Conservation (phyloP, 1,140 invertebrate genomes). For the Drosophila sturtevanti region DNA sequence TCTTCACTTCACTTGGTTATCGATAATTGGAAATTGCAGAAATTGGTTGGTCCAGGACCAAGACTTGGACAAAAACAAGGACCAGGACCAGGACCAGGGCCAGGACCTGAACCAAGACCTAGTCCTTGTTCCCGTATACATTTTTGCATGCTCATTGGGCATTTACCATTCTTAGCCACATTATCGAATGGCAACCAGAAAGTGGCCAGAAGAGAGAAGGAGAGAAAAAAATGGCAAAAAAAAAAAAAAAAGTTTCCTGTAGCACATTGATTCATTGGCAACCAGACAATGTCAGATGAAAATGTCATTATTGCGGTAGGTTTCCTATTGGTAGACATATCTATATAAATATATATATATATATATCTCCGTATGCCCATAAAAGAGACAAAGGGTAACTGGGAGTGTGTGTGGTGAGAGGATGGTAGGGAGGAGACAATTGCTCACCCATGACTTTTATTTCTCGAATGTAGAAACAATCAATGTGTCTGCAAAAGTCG, state of each 20-base stretch:
- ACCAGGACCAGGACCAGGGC: too few relatives aligned
- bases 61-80: too few relatives aligned
- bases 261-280: slow-evolving; percentile 59
- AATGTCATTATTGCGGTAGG: slow-evolving; percentile 58
- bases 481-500: slow-evolving; percentile 26
- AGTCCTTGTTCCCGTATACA: too few relatives aligned
- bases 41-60: slow-evolving; percentile 13
- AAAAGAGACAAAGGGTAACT: slow-evolving; percentile 3
- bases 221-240: slow-evolving; percentile 19
- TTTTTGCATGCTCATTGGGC: slow-evolving; percentile 25
- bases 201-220: not conserved
- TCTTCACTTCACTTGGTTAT: slow-evolving; percentile 72
- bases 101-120: too few relatives aligned
- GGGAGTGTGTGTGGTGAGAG: too few relatives aligned
- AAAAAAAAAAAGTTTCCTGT: slow-evolving; percentile 3
- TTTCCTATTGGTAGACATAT: not conserved
- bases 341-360: not conserved
- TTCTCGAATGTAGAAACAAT: slow-evolving; percentile 51
- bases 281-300: slow-evolving; percentile 52
- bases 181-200: slow-evolving; percentile 44
- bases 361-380: not conserved
- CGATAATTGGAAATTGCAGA: slow-evolving; percentile 71
- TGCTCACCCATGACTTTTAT: slow-evolving; percentile 45
- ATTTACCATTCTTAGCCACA: slow-evolving; percentile 59
- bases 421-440: slow-evolving; percentile 14